A percentile compares a stretch with the other conserved stretches of the same genome.
Evolutionary conservation across 2,113 vertebrate genomes (phyloP).

Genomic region (Scalopus aquaticus): DNA sequence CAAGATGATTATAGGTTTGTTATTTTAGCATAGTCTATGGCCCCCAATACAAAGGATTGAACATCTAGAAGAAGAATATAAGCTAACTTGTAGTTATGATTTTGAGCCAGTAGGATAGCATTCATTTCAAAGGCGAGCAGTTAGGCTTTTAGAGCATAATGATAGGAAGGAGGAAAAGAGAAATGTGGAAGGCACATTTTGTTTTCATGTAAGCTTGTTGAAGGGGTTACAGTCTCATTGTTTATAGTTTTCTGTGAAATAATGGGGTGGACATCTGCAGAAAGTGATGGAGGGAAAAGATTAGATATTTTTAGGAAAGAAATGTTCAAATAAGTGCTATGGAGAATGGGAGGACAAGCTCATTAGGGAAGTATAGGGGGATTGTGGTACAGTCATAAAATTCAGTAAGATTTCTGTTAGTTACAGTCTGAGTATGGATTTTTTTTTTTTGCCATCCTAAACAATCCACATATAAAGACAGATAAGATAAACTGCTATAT

Average conservation of each 20-base stretch:
- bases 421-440: neutral
- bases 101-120: neutral
- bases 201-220: neutral
- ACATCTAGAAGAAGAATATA: neutral
- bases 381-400: neutral
- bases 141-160: neutral
- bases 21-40: neutral
- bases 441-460: neutral
- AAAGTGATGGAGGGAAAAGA: neutral
- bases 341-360: neutral
- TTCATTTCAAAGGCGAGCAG: neutral
- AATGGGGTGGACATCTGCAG: neutral
- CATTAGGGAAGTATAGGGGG: neutral
- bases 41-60: fast-evolving
- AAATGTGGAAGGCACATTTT: neutral
- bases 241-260: neutral
- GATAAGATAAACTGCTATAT: neutral
- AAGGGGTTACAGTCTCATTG: neutral
- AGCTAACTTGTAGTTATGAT: neutral
- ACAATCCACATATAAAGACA: neutral
- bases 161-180: neutral
- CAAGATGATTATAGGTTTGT: neutral
- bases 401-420: neutral
- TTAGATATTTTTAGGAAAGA: neutral
- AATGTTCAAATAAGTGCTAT: neutral